Evolutionary conservation across 2,888 invertebrate species (phyloP), one percentile per base, ranked within the genome.

Genomic region (Metellina segmentata): DNA sequence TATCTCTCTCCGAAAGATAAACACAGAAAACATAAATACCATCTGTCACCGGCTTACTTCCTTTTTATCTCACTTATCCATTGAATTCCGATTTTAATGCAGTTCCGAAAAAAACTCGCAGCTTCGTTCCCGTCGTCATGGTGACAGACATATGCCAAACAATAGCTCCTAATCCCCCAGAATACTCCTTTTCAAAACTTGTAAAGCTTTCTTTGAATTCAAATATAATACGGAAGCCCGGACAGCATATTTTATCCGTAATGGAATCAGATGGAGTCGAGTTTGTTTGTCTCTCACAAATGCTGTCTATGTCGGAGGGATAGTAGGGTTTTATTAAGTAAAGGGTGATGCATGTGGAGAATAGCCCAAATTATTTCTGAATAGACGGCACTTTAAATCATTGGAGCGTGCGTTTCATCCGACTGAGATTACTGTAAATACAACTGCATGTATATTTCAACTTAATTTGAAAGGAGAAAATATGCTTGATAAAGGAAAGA

Each of bases 181-280:
- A 11, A 61, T 61, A 11, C 61, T 61, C 16, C 61, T 61, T 61
- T 16, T 61, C 61, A 61, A 70, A 81, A 70, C 70, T 70, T 34
- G 34, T 61, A 61, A 69, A 69, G 48, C 20, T 69, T 48, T 4
- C 69, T 48, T 69, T 69, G 69, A n/a, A 81, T 81, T 70, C 49
- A 70, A 69, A 81, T 81, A n/a, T n/a, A 49, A 49, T 19, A 69
- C 81, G n/a, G 49, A 69, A 49, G 81, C 49, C 81, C 49, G 49
- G 81, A 81, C 81, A 70, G 69, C 61, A 70, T 81, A 70, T 70
- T 81, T 72, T 71, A 19, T 51, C 11, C 48, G n/a, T 52, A 72
- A 72, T 71, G 34, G 71, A 82, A 82, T 72, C 70, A 82, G 72
- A 71, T 13, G 82, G 49, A 13, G 72, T 19, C 20, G 52, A 19